Conservation (phyloP, 2,888 invertebrate genomes). For the Brenthis daphne region DNA sequence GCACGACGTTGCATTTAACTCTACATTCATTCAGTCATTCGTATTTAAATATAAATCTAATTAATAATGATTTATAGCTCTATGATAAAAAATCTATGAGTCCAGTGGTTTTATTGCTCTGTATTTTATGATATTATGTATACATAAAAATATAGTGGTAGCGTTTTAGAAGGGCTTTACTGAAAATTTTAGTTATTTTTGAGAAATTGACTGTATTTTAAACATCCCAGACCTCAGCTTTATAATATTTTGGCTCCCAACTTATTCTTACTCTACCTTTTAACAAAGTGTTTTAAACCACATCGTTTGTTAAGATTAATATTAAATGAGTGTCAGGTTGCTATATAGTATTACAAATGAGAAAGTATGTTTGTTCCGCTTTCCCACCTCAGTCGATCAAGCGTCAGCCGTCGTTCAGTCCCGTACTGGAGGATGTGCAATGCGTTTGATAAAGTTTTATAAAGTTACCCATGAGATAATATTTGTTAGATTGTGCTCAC, state of each 20-base stretch:
- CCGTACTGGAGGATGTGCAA: neutral
- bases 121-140: neutral
- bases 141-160: no score
- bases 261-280: no score
- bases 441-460: neutral
- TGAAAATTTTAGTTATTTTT: no score
- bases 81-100: neutral
- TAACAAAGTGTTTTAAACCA: no score
- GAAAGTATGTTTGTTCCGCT: slow-evolving; percentile 20
- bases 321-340: slow-evolving; percentile 3
- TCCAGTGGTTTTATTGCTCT: neutral
- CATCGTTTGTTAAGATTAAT: neutral
- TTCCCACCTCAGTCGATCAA: neutral
- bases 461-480: neutral
- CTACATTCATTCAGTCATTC: slow-evolving; percentile 3
- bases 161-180: no score
- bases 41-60: slow-evolving; percentile 27
- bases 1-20: slow-evolving; percentile 14
- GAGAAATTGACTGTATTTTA: no score
- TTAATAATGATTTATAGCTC: slow-evolving; percentile 32
- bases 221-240: no score
- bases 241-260: no score
- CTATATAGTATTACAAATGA: slow-evolving; percentile 7
- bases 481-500: neutral
- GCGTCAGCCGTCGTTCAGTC: neutral